phyloP scores from a whole-genome alignment of 2,797 vertebrate genomes.

The Enteromius afrohamiltoni region DNA sequence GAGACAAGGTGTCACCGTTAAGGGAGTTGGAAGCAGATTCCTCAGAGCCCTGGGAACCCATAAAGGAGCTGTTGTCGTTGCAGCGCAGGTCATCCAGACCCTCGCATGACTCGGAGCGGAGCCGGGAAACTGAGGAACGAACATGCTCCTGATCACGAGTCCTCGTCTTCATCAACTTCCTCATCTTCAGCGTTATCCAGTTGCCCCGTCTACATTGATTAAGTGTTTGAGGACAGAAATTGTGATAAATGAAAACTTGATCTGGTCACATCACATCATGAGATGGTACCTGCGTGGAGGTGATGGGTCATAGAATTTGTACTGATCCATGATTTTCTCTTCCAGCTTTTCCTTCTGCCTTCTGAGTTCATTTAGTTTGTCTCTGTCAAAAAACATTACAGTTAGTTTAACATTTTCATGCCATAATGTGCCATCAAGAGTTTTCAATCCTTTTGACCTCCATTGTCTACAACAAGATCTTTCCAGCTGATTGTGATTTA shows the following conservation, averaged over 20 bases:
- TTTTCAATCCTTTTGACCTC: background rate
- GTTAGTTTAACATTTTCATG: background rate
- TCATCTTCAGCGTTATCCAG: constrained; percentile 99
- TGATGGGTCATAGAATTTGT: constrained; percentile 98
- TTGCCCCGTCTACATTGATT: constrained; percentile 87
- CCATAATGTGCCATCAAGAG: background rate
- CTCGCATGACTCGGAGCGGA: constrained; percentile 89
- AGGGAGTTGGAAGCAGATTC: constrained; percentile 88
- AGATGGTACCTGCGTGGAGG: constrained; percentile 90
- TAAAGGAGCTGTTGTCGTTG: constrained; percentile 91
- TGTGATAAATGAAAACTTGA: background rate
- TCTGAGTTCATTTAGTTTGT: constrained; percentile 96
- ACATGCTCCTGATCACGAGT: constrained; percentile 84
- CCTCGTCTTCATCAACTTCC: constrained; percentile 95
- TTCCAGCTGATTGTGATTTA: background rate
- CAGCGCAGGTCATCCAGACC: constrained; percentile 82
- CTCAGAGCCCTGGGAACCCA: constrained; percentile 79
- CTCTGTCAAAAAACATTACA: constrained; percentile 71
- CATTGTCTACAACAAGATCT: background rate
- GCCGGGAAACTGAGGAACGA: constrained; percentile 88
- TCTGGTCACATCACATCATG: background rate
- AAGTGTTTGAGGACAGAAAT: background rate
- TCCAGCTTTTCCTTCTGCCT: constrained; percentile 98
- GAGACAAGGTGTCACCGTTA: constrained; percentile 84
- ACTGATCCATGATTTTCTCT: constrained; percentile 99